These are phyloP conservation scores for Hippoglossus stenolepis DNA, from an alignment of 2,113 vertebrate species.

Conservation along the genomic window DNA sequence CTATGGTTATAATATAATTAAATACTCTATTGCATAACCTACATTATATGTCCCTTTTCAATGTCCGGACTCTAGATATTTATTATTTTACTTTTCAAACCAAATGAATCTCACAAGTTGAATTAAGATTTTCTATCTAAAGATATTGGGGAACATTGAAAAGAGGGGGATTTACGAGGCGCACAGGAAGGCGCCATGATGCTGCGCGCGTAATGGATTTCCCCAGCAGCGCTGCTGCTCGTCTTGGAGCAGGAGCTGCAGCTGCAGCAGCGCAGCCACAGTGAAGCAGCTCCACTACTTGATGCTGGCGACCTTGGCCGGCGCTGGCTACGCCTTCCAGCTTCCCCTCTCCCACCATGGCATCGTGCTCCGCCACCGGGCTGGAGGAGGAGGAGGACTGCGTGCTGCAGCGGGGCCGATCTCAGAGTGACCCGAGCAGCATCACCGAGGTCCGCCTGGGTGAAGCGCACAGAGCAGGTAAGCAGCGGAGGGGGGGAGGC, in stretches of 20 bases:
- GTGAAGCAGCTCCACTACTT: slow-evolving; percentile 60
- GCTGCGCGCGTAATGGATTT: slow-evolving; percentile 73
- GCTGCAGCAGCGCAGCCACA: slow-evolving; percentile 65
- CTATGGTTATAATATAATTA: no score
- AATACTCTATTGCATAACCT: no score
- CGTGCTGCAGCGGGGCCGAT: slow-evolving; percentile 89
- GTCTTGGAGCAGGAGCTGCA: slow-evolving; percentile 68
- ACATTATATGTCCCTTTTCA: no score
- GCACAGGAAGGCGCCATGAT: slow-evolving; percentile 61
- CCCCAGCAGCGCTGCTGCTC: slow-evolving; percentile 57
- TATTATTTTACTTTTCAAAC: neutral
- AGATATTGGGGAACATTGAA: neutral
- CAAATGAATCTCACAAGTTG: neutral
- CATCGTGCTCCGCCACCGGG: slow-evolving; percentile 83
- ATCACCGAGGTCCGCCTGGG: slow-evolving; percentile 85
- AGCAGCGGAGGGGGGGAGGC: neutral
- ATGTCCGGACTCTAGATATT: no score
- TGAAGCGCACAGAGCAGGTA: slow-evolving; percentile 87
- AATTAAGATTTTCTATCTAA: neutral
- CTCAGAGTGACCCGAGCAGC: slow-evolving; percentile 95
- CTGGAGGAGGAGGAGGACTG: slow-evolving; percentile 79
- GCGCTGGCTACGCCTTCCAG: slow-evolving; percentile 62
- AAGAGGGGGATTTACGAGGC: slow-evolving; percentile 21
- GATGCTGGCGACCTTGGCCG: slow-evolving; percentile 83
- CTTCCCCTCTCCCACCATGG: slow-evolving; percentile 82